A percentile compares a stretch with the other conserved stretches of the same genome.
Conservation (phyloP, 2,888 invertebrate genomes). For the Blera fallax region DNA sequence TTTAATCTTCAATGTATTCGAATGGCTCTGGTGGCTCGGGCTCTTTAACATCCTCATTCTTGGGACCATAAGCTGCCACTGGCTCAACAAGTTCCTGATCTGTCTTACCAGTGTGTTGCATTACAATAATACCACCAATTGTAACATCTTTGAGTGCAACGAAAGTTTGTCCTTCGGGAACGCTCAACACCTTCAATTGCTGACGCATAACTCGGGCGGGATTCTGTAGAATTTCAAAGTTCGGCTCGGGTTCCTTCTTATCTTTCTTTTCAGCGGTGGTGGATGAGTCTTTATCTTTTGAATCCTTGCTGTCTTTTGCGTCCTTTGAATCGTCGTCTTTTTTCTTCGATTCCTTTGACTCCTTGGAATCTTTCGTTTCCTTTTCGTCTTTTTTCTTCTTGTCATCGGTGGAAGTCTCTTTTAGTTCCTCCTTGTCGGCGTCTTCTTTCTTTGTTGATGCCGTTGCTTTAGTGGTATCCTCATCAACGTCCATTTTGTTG, state of each 20-base stretch:
- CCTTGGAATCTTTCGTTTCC: constrained; percentile 74
- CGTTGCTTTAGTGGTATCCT: constrained; percentile 83
- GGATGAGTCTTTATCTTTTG: constrained; percentile 79
- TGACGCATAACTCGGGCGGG: constrained; percentile 97
- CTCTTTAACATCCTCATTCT: constrained; percentile 96
- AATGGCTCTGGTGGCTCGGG: constrained; percentile 99
- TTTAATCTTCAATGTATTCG: constrained; percentile 92
- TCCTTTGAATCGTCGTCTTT: constrained; percentile 83
- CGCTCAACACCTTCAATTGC: constrained; percentile 90
- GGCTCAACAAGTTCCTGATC: constrained; percentile 95
- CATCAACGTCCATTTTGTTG: constrained; percentile 95
- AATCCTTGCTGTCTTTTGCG: constrained; percentile 81
- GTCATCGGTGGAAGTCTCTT: constrained; percentile 61
- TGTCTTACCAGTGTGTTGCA: constrained; percentile 91
- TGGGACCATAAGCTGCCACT: constrained; percentile 94
- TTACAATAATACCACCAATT: constrained; percentile 98
- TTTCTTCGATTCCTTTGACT: constrained; percentile 79
- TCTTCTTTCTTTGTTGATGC: constrained; percentile 83
- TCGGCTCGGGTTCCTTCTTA: constrained; percentile 94
- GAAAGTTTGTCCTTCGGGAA: constrained; percentile 92
- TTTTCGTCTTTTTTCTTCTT: constrained; percentile 79
- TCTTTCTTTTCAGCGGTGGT: constrained; percentile 78
- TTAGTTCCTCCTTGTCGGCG: constrained; percentile 73
- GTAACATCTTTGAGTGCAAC: constrained; percentile 94
- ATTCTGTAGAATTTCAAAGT: constrained; percentile 95